Evolutionary conservation across 1,140 invertebrate genomes (phyloP).

Genomic region (Zaprionus africanus): DNA sequence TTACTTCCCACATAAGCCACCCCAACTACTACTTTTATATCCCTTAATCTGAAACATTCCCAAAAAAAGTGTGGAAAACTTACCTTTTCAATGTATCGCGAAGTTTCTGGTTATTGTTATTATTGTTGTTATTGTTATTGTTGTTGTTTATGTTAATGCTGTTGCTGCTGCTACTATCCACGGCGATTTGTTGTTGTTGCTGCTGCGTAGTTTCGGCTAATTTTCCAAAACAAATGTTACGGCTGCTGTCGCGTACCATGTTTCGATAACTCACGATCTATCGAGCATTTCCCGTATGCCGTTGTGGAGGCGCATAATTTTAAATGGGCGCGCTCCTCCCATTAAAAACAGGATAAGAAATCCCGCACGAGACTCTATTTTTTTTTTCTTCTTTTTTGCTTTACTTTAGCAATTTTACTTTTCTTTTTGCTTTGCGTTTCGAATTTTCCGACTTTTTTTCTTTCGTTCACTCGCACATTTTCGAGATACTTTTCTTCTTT

Average conservation of each 20-base stretch:
- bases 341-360: conserved; percentile 50
- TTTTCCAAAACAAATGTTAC: conserved; percentile 99
- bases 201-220: conserved; percentile 97
- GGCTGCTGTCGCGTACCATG: conserved; percentile 99
- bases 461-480: conserved; percentile 59
- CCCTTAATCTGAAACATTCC: not conserved
- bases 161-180: conserved; percentile 70
- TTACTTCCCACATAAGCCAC: not conserved
- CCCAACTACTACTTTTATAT: not conserved
- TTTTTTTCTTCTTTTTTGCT: conserved; percentile 6
- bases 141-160: conserved; percentile 47
- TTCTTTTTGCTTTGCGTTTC: conserved; percentile 13
- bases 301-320: conserved; percentile 77
- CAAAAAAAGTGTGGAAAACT: conserved; percentile 58
- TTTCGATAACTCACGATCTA: conserved; percentile 86
- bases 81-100: conserved; percentile 99
- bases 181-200: conserved; percentile 62
- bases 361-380: conserved; percentile 34
- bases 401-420: not conserved
- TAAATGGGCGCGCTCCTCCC: conserved; percentile 78
- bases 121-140: conserved; percentile 55
- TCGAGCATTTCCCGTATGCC: conserved; percentile 75
- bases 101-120: conserved; percentile 86
- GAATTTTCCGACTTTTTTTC: conserved; percentile 15
- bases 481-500: conserved; percentile 34